Percentiles rank a stretch among this genome's conserved stretches.
Conservation (phyloP, 2,888 invertebrate species). For the Acleris holmiana region DNA sequence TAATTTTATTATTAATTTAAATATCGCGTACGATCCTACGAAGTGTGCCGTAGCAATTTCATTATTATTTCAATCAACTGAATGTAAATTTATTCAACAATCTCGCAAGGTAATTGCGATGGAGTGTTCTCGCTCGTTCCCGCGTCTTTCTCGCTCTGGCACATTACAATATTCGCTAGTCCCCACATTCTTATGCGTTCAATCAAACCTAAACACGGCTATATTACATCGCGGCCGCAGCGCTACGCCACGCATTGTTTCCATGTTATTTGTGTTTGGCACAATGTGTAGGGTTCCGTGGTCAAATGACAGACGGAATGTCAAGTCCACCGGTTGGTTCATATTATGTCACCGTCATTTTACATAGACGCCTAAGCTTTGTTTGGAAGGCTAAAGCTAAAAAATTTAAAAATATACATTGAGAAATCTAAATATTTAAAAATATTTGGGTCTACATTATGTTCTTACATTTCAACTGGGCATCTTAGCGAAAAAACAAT, state of each 20-base stretch:
- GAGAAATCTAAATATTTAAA: too few relatives aligned
- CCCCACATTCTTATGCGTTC: slow-evolving; percentile 81
- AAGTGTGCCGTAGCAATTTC: slow-evolving; percentile 82
- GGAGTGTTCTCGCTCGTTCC: slow-evolving; percentile 57
- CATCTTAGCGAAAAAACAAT: too few relatives aligned
- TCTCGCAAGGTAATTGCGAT: slow-evolving; percentile 84
- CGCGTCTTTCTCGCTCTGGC: slow-evolving; percentile 51
- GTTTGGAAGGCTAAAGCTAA: too few relatives aligned
- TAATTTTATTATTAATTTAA: slow-evolving; percentile 84
- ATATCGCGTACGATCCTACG: slow-evolving; percentile 76
- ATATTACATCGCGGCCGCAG: slow-evolving; percentile 53
- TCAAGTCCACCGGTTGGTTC: too few relatives aligned
- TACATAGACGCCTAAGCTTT: too few relatives aligned
- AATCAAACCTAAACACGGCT: slow-evolving; percentile 75
- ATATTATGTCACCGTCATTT: too few relatives aligned
- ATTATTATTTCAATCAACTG: slow-evolving; percentile 85
- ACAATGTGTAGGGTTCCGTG: not conserved
- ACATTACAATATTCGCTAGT: slow-evolving; percentile 59
- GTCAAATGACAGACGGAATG: too few relatives aligned
- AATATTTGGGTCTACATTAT: too few relatives aligned
- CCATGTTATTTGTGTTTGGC: slow-evolving; percentile 38
- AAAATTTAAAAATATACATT: too few relatives aligned
- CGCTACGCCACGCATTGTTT: slow-evolving; percentile 57
- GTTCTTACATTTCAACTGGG: too few relatives aligned
- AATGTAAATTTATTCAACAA: slow-evolving; percentile 85